Evolutionary conservation across 2,113 vertebrate genomes (phyloP).

Genomic region (Petromus typicus): DNA sequence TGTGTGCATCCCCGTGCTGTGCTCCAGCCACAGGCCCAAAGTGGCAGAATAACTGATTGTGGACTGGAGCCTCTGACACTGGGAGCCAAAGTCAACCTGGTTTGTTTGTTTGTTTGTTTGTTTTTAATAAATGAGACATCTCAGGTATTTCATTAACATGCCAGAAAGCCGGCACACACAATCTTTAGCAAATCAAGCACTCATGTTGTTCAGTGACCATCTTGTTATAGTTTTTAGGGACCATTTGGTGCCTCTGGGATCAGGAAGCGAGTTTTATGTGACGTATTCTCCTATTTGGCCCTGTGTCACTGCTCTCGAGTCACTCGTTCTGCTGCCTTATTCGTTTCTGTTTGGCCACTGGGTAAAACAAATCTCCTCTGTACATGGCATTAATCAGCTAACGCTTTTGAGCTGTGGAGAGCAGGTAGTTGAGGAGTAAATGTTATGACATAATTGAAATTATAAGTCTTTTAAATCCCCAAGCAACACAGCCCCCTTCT

Average conservation of each 20-base stretch:
- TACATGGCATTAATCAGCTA: constrained; percentile 21
- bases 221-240: neutral
- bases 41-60: neutral
- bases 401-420: neutral
- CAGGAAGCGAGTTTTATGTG: neutral
- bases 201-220: neutral
- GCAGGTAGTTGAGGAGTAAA: constrained; percentile 45
- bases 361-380: neutral
- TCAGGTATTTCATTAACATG: neutral
- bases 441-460: constrained; percentile 69
- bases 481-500: neutral
- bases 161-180: neutral
- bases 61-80: neutral
- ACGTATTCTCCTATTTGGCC: neutral
- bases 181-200: constrained; percentile 24
- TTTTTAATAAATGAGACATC: neutral
- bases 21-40: neutral
- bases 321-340: neutral
- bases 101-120: too few relatives aligned
- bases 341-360: constrained; percentile 18
- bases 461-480: constrained; percentile 56
- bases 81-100: neutral
- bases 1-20: too few relatives aligned
- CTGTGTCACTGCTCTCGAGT: neutral
- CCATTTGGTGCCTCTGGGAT: neutral